phyloP scores from a whole-genome alignment of 2,113 vertebrate genomes.

The Girardinichthys multiradiatus region DNA sequence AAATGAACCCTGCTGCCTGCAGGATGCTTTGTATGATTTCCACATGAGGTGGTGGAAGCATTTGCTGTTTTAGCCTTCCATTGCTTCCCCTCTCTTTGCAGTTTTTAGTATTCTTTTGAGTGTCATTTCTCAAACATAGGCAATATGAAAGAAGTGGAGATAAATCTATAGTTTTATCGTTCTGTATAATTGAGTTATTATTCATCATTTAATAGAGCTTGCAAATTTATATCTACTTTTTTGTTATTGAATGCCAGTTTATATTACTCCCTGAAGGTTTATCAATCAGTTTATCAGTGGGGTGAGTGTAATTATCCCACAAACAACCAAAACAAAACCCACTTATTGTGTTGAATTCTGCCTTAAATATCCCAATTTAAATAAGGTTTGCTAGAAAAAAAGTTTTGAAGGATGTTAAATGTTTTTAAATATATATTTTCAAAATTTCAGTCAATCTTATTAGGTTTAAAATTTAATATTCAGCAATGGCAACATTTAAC shows the following conservation, averaged over 20 bases:
- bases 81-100: slow-evolving; percentile 73
- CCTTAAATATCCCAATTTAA: background rate
- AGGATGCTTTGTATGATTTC: slow-evolving; percentile 99
- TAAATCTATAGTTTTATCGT: slow-evolving; percentile 3
- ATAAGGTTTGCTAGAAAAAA: background rate
- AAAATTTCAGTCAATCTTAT: too few species aligned
- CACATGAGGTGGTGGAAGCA: slow-evolving; percentile 95
- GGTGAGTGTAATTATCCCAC: slow-evolving; percentile 12
- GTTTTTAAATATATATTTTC: too few species aligned
- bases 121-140: slow-evolving; percentile 4
- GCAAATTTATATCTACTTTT: slow-evolving; percentile 59
- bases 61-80: slow-evolving; percentile 87
- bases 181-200: slow-evolving; percentile 54
- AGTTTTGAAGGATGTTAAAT: background rate
- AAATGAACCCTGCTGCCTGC: slow-evolving; percentile 96
- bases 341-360: background rate
- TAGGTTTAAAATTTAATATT: too few species aligned
- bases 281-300: slow-evolving; percentile 55
- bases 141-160: slow-evolving; percentile 1
- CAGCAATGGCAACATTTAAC: too few species aligned
- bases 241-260: slow-evolving; percentile 59
- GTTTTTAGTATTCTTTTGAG: slow-evolving; percentile 28
- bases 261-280: slow-evolving; percentile 38
- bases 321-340: slow-evolving; percentile 7
- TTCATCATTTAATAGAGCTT: slow-evolving; percentile 47